Percentiles rank a stretch among this genome's conserved stretches.
phyloP scores from a whole-genome alignment of 2,888 invertebrate species.

The Erebia aethiops region DNA sequence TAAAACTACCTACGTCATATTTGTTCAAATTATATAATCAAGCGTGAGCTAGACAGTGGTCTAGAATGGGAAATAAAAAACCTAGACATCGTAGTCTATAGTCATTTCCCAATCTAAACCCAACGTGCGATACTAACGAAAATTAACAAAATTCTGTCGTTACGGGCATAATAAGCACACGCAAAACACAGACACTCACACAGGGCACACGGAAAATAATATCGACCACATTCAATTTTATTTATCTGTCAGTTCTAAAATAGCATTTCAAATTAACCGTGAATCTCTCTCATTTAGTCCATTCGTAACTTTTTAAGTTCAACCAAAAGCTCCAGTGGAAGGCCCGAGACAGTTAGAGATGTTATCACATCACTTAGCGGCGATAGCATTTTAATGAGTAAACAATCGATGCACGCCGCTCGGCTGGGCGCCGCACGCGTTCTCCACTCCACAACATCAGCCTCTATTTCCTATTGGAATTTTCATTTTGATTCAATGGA shows the following conservation, averaged over 20 bases:
- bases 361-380: conserved; percentile 70
- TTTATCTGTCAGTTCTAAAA: conserved; percentile 3
- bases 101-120: too few relatives aligned
- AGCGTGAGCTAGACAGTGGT: too few relatives aligned
- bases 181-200: too few relatives aligned
- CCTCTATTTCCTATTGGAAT: conserved; percentile 7
- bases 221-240: too few relatives aligned
- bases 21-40: too few relatives aligned
- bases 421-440: conserved; percentile 74
- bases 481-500: background rate
- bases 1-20: too few relatives aligned
- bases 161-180: too few relatives aligned
- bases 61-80: too few relatives aligned
- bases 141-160: too few relatives aligned
- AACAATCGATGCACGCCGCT: conserved; percentile 82
- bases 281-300: conserved; percentile 5
- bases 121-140: too few relatives aligned
- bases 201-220: too few relatives aligned
- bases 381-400: conserved; percentile 83
- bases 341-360: conserved; percentile 75
- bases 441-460: conserved; percentile 31
- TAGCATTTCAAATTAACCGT: conserved; percentile 16
- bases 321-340: conserved; percentile 34
- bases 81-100: too few relatives aligned
- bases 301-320: conserved; percentile 27